phyloP scores from a whole-genome alignment of 2,888 invertebrate genomes.

The Rhimphoctona megacephalus region DNA sequence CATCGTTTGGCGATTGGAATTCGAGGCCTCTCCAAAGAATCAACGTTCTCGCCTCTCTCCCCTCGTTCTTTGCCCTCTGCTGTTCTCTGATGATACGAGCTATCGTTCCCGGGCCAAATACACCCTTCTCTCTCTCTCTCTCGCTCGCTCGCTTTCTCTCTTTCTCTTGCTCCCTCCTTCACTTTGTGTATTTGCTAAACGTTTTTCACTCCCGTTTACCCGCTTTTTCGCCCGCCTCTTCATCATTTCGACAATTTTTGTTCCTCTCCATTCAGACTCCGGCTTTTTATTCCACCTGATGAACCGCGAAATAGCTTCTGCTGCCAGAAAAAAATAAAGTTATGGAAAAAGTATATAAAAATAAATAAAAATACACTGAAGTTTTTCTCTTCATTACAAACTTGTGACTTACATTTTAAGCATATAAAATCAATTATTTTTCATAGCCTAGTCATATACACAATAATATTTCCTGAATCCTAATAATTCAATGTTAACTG shows the following conservation, averaged over 20 bases:
- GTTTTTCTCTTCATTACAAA: not conserved
- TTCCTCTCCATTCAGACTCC: constrained; percentile 40
- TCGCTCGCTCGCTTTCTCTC: constrained; percentile 2
- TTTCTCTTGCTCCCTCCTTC: constrained; percentile 14
- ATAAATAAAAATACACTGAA: not conserved
- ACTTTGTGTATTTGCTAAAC: constrained; percentile 45
- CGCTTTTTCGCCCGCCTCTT: constrained; percentile 29
- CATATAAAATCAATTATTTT: not conserved
- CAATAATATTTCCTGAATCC: not conserved
- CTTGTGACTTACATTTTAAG: not conserved
- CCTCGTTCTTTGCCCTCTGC: constrained; percentile 27
- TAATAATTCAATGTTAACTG: not conserved
- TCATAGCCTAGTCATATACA: too few species aligned
- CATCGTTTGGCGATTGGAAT: constrained; percentile 63
- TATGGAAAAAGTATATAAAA: not conserved
- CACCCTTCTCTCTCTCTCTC: constrained; percentile 23
- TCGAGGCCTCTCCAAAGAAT: constrained; percentile 60
- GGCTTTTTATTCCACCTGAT: constrained; percentile 28
- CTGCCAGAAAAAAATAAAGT: not conserved
- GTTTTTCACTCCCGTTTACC: constrained; percentile 52
- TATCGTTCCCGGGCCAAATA: constrained; percentile 60
- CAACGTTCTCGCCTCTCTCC: constrained; percentile 45
- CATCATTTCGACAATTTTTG: constrained; percentile 46
- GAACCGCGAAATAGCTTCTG: constrained; percentile 30
- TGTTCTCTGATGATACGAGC: constrained; percentile 63